A percentile compares a stretch with the other conserved stretches of the same genome.
Conservation (phyloP, 2,797 vertebrate genomes). For the Huso huso region DNA sequence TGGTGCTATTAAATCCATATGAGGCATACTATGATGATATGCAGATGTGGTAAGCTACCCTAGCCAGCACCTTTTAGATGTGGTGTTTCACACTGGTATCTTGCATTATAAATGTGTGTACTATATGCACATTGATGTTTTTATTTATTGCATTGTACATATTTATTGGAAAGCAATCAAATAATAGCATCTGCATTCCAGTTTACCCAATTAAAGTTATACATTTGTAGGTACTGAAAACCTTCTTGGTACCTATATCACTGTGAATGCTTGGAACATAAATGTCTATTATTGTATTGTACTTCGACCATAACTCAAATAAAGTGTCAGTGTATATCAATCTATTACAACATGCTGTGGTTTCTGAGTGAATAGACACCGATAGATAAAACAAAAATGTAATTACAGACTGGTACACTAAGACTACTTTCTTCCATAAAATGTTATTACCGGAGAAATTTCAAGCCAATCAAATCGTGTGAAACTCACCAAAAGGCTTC, state of each 20-base stretch:
- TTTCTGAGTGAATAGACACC: too few relatives aligned
- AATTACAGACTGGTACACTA: too few relatives aligned
- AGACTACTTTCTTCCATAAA: too few relatives aligned
- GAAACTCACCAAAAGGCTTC: too few relatives aligned
- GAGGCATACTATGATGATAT: constrained; percentile 64
- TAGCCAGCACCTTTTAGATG: constrained; percentile 58
- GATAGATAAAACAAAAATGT: too few relatives aligned
- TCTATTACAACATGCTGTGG: too few relatives aligned
- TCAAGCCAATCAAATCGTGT: too few relatives aligned
- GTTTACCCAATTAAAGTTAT: too few relatives aligned
- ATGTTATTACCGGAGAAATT: too few relatives aligned
- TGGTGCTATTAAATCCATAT: constrained; percentile 62
- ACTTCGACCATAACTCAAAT: constrained; percentile 53
- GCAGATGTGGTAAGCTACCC: constrained; percentile 18
- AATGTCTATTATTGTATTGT: constrained; percentile 49
- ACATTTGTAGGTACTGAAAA: too few relatives aligned
- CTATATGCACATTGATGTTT: constrained; percentile 57
- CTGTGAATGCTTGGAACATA: constrained; percentile 38
- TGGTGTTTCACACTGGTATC: constrained; percentile 62
- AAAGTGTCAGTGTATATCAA: constrained; percentile 15
- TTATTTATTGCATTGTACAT: constrained; percentile 65
- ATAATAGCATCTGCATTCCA: too few relatives aligned
- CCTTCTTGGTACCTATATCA: too few relatives aligned
- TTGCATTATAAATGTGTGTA: constrained; percentile 64
- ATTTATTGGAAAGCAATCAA: constrained; percentile 55